A percentile compares a stretch with the other conserved stretches of the same genome.
These are phyloP conservation scores for Thysanoteuthis rhombus DNA, from an alignment of 2,888 invertebrate species.

Conservation along the genomic window DNA sequence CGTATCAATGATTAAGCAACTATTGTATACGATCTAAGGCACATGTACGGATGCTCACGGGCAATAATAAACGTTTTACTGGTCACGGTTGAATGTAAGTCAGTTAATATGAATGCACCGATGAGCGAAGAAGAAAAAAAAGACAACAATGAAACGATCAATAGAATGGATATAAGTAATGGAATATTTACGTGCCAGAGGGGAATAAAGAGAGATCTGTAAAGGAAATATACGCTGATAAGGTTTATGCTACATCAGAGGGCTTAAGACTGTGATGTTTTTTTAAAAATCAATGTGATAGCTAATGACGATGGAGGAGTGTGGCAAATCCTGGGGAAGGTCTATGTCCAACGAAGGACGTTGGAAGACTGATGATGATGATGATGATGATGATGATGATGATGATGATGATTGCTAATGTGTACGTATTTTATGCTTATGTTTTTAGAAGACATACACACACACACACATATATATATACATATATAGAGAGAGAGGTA, in stretches of 20 bases:
- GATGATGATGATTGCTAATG: no score
- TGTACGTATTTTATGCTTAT: no score
- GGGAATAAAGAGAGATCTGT: background rate
- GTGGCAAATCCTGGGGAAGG: no score
- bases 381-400: no score
- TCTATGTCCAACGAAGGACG: no score
- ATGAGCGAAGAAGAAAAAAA: background rate
- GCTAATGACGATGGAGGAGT: no score
- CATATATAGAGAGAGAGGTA: no score
- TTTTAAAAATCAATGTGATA: no score
- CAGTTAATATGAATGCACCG: background rate
- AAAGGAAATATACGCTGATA: background rate
- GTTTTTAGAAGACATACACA: no score
- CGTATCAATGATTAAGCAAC: background rate
- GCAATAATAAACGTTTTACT: background rate
- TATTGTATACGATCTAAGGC: background rate
- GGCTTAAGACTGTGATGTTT: no score
- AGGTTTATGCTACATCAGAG: background rate
- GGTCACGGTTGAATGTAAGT: background rate
- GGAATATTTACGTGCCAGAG: background rate
- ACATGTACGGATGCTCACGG: background rate
- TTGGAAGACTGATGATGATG: no score
- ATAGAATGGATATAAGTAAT: background rate
- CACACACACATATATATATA: no score
- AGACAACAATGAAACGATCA: background rate